These are phyloP conservation scores for Plumapathes pennacea DNA, from an alignment of 92 coral and sea anemone genomes.

Conservation along the genomic window DNA sequence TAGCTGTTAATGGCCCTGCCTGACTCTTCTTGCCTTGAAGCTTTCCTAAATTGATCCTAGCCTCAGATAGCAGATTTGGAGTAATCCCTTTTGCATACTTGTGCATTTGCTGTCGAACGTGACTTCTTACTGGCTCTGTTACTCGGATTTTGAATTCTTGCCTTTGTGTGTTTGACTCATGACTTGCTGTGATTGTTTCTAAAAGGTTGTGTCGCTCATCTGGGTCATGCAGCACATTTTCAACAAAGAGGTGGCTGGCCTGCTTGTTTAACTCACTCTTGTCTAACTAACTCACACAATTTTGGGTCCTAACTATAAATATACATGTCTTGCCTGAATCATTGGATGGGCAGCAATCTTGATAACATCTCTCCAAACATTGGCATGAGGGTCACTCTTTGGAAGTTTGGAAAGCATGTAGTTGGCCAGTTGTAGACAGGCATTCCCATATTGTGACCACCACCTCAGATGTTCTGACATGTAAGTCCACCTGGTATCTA, in stretches of 20 bases:
- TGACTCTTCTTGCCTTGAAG: neutral
- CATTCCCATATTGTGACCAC: conserved; percentile 23
- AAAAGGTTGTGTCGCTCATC: no score
- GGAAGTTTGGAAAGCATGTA: conserved; percentile 10
- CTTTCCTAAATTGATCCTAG: neutral
- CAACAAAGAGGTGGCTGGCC: conserved; percentile 12
- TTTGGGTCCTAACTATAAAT: neutral
- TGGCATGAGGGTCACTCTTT: conserved; percentile 11
- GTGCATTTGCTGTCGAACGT: neutral
- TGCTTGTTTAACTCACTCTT: conserved; percentile 22
- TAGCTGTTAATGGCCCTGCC: neutral
- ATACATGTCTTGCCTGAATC: no score
- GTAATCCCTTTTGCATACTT: neutral
- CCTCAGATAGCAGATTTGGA: neutral
- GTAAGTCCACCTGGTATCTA: conserved; percentile 40
- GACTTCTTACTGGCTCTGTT: neutral
- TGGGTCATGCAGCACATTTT: conserved; percentile 19
- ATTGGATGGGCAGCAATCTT: conserved; percentile 15
- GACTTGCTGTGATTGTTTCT: no score
- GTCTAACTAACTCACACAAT: no score
- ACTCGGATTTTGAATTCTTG: neutral
- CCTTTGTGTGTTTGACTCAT: neutral
- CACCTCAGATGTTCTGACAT: conserved; percentile 10
- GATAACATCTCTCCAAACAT: conserved; percentile 18
- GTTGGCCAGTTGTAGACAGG: conserved; percentile 14